Percentiles rank a stretch among this genome's conserved stretches.
Conservation (phyloP, 2,113 vertebrate genomes). For the Pituophis catenifer region DNA sequence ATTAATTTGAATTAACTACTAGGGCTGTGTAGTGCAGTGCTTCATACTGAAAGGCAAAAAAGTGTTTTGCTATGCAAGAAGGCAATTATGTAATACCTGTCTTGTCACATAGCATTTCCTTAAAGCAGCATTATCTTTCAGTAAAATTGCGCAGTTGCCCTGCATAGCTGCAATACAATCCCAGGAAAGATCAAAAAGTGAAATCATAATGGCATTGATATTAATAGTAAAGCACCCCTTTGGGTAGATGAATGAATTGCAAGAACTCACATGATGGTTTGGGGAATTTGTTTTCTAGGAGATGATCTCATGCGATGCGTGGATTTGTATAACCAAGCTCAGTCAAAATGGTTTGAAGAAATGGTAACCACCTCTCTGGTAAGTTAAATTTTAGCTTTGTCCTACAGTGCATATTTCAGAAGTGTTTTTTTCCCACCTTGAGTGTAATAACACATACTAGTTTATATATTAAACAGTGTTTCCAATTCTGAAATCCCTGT, state of each 20-base stretch:
- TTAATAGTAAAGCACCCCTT: neutral
- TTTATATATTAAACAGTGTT: neutral
- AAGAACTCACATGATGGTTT: neutral
- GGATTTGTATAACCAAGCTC: constrained; percentile 96
- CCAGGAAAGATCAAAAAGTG: neutral
- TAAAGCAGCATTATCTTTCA: neutral
- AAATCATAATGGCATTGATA: neutral
- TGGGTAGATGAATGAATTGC: neutral
- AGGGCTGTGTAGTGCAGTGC: neutral
- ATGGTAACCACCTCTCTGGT: constrained; percentile 98
- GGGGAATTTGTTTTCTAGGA: constrained; percentile 66
- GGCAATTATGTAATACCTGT: neutral
- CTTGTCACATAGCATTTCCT: neutral
- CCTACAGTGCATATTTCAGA: neutral
- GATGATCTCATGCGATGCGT: constrained; percentile 97
- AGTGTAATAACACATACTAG: neutral
- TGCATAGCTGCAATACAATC: neutral
- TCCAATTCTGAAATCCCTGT: neutral
- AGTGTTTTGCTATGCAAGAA: neutral
- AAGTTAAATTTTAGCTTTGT: constrained; percentile 31
- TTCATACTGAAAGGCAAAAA: neutral
- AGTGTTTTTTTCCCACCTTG: neutral
- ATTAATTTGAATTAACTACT: neutral
- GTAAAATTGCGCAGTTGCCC: neutral
- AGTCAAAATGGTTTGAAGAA: constrained; percentile 99